Evolutionary conservation across 2,888 invertebrate genomes (phyloP).

Genomic region (Rotaria sp.): DNA sequence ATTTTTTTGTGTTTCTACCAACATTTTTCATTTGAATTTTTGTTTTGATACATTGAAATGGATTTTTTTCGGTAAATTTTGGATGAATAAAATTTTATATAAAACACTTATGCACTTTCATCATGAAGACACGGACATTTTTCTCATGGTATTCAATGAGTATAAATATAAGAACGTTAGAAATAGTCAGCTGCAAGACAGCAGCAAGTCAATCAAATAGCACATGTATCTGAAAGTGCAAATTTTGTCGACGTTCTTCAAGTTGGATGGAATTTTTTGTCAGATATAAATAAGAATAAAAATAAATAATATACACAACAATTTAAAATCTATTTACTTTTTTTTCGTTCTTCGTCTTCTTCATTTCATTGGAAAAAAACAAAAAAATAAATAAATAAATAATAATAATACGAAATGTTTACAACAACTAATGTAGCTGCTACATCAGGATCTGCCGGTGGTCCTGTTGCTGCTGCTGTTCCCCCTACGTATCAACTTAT

Average conservation of each 20-base stretch:
- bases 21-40: not conserved
- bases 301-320: not conserved
- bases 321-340: too few species aligned
- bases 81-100: not conserved
- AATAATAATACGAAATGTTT: not conserved
- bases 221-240: not conserved
- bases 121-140: not conserved
- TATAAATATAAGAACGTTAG: not conserved
- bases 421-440: not conserved
- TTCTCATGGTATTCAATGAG: not conserved
- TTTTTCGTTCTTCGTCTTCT: not conserved
- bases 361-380: not conserved
- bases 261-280: not conserved
- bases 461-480: not conserved
- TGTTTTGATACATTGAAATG: not conserved
- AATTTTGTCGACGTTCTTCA: not conserved
- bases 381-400: not conserved
- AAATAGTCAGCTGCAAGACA: not conserved
- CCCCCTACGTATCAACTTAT: not conserved
- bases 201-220: conserved; percentile 19
- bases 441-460: not conserved
- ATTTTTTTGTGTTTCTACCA: not conserved
- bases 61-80: not conserved
- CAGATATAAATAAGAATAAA: not conserved
- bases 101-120: not conserved